These are phyloP conservation scores for Trachymyrmex cornetzi DNA, from an alignment of 1,140 invertebrate species.

Conservation along the genomic window DNA sequence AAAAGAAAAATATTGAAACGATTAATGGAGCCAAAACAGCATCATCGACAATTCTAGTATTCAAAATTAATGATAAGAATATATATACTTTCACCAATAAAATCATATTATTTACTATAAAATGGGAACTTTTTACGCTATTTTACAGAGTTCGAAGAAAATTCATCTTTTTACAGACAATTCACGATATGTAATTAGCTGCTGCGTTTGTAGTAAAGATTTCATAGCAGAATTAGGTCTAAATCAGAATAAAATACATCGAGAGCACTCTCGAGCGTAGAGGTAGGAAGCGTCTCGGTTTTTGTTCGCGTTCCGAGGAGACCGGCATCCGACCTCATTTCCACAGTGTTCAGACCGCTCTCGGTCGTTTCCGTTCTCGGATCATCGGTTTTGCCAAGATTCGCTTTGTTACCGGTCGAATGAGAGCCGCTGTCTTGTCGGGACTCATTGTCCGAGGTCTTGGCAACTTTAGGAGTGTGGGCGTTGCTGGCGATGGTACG, in stretches of 20 bases:
- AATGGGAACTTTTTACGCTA: background rate
- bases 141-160: background rate
- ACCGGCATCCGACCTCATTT: conserved; percentile 58
- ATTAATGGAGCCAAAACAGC: too few species aligned
- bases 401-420: conserved; percentile 52
- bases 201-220: background rate
- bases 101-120: background rate
- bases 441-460: conserved; percentile 76
- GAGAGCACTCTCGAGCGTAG: background rate
- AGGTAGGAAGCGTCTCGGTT: conserved; percentile 34
- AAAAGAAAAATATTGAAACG: too few species aligned
- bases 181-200: conserved; percentile 1
- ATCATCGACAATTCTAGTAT: too few species aligned
- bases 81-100: background rate
- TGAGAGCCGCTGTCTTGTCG: conserved; percentile 67
- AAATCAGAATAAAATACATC: conserved; percentile 20
- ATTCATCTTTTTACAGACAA: background rate
- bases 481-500: conserved; percentile 66
- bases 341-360: conserved; percentile 32
- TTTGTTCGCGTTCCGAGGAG: conserved; percentile 44
- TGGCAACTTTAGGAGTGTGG: conserved; percentile 73
- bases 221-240: background rate
- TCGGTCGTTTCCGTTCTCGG: conserved; percentile 46
- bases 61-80: background rate
- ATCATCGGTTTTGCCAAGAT: conserved; percentile 63